Evolutionary conservation across 2,797 vertebrate genomes (phyloP), one percentile per base, ranked within the genome.

Genomic region (Tokudaia tokunoshimensis): DNA sequence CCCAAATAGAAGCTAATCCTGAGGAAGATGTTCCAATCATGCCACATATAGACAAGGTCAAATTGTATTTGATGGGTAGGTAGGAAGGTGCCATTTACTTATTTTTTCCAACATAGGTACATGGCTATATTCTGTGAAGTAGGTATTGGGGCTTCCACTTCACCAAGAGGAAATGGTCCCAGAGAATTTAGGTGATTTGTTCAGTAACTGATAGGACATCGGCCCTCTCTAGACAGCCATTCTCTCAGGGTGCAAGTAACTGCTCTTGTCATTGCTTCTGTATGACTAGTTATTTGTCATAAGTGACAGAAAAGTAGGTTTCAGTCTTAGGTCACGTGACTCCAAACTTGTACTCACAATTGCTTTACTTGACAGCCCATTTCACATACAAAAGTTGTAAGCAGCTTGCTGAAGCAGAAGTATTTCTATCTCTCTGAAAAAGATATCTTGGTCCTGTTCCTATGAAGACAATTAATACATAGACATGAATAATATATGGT

Each of bases 41-140:
- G 61, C 17, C 14, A 4, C 2, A 8, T 88, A 11, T 82, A n/a
- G 81, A 76, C 14, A 26, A 79, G 29, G 34, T 94, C 31, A 90
- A 72, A 92, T 12, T 92, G n/a, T 52, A 81, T 61, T 22, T 89
- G 44, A 52, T 95, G 24, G 50, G 1, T 52, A 67, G n/a, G 5
- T 76, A 70, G 57, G 52, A 89, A 87, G 57, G 17, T 94, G 37
- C 10, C 14, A 81, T 65, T 94, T 96, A 74, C 52, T 94, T 81
- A 34, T 65, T 22, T 59, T 94, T 74, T 6, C 7, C 26, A 52
- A 57, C 26, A 26, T 9, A 61, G 59, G 11, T 1, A 15, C 82
- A 87, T 11, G 37, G 37, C n/a, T 89, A 26, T 91, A 61, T 81
- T 29, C 37, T 96, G 24, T 37, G 8, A 83, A 75, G 37, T n/a